These are phyloP conservation scores for Micronycteris hirsuta DNA, from an alignment of 2,113 vertebrate genomes.

Conservation along the genomic window DNA sequence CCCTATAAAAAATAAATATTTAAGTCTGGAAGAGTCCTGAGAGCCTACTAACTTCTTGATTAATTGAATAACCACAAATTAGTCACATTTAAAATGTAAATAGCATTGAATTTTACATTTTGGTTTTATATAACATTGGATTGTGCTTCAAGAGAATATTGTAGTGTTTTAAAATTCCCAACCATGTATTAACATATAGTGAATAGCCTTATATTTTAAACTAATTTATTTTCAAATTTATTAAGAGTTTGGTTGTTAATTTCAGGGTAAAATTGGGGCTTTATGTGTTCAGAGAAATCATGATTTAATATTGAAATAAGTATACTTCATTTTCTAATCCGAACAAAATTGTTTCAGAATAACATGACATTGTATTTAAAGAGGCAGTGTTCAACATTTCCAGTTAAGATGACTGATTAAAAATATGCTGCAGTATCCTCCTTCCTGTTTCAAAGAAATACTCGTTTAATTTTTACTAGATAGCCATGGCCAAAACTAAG, in stretches of 20 bases:
- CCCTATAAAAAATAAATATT: conserved; percentile 32
- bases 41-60: background rate
- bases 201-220: background rate
- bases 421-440: background rate
- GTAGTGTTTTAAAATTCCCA: background rate
- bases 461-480: background rate
- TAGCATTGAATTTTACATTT: background rate
- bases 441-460: background rate
- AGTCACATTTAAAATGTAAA: background rate
- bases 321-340: background rate
- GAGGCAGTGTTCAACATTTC: background rate
- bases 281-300: background rate
- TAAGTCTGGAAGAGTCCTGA: background rate
- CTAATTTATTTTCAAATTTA: background rate
- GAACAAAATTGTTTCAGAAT: background rate
- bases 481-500: background rate
- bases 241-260: background rate
- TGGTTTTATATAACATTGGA: background rate
- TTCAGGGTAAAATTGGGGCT: background rate
- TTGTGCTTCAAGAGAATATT: background rate
- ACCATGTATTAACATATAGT: background rate
- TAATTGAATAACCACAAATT: background rate
- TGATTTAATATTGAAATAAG: background rate
- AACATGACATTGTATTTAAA: background rate
- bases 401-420: background rate